Evolutionary conservation across 2,888 invertebrate genomes (phyloP).

Genomic region (Erebia aethiops): DNA sequence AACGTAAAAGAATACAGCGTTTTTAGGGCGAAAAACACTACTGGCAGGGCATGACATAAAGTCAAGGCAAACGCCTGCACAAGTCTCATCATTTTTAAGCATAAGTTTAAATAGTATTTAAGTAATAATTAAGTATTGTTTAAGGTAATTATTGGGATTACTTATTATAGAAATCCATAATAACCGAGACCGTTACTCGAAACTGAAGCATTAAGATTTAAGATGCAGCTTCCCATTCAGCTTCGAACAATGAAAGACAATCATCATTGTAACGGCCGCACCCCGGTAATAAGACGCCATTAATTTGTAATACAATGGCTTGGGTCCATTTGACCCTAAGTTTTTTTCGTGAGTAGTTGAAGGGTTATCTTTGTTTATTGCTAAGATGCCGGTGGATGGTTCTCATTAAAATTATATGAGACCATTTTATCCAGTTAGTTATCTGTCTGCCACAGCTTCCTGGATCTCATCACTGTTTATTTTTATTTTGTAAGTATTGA

Average conservation of each 20-base stretch:
- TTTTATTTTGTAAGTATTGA: no score
- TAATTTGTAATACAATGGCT: slow-evolving; percentile 62
- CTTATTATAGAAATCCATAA: neutral
- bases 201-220: slow-evolving; percentile 10
- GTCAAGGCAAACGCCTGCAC: no score
- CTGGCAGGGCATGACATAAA: no score
- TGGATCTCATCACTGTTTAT: no score
- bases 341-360: slow-evolving; percentile 44
- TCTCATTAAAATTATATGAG: slow-evolving; percentile 23
- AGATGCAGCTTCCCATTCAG: slow-evolving; percentile 39
- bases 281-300: slow-evolving; percentile 48
- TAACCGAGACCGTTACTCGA: neutral
- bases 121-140: no score
- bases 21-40: no score
- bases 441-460: no score
- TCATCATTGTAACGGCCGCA: slow-evolving; percentile 53
- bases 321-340: slow-evolving; percentile 42
- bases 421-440: slow-evolving; percentile 29
- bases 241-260: slow-evolving; percentile 48
- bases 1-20: no score
- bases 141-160: no score
- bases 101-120: no score
- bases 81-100: no score
- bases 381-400: neutral
- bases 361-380: slow-evolving; percentile 28